phyloP scores from a whole-genome alignment of 1,140 invertebrate species.

The Drosophila lini region DNA sequence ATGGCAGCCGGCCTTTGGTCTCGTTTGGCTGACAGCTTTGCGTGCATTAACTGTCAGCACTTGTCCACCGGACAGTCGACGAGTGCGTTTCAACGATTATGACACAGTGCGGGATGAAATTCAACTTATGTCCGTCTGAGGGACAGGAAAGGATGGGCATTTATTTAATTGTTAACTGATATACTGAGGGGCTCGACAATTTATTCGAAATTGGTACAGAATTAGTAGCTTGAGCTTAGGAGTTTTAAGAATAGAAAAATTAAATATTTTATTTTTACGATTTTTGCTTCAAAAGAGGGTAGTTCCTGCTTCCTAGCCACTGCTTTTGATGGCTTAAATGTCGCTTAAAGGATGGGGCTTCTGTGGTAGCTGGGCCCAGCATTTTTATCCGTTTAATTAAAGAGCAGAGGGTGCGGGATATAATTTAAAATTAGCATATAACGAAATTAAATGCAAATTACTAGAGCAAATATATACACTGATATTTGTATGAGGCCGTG shows the following conservation, averaged over 20 bases:
- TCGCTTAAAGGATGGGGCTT: slow-evolving; percentile 45
- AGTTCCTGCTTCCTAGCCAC: neutral
- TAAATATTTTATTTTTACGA: too few relatives aligned
- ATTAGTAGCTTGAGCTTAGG: neutral
- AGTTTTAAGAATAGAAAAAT: too few relatives aligned
- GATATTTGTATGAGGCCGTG: slow-evolving; percentile 21
- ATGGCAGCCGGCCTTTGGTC: slow-evolving; percentile 27
- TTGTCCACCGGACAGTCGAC: slow-evolving; percentile 17
- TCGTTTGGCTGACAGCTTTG: slow-evolving; percentile 40
- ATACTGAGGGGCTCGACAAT: neutral
- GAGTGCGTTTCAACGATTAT: slow-evolving; percentile 47
- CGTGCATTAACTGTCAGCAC: slow-evolving; percentile 55
- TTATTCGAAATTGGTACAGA: neutral
- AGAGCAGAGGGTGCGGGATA: slow-evolving; percentile 24
- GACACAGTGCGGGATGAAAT: slow-evolving; percentile 32
- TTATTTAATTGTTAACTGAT: neutral
- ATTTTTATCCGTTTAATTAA: slow-evolving; percentile 59
- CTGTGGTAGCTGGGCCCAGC: slow-evolving; percentile 21
- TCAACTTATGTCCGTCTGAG: neutral
- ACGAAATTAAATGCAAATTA: slow-evolving; percentile 69
- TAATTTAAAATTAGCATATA: slow-evolving; percentile 67
- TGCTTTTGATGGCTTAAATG: slow-evolving; percentile 43
- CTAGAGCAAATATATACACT: slow-evolving; percentile 47
- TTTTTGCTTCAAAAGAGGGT: too few relatives aligned
- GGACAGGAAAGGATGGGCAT: neutral